These are phyloP conservation scores for Wiebesia pumilae DNA, from an alignment of 1,140 invertebrate species.

Conservation along the genomic window DNA sequence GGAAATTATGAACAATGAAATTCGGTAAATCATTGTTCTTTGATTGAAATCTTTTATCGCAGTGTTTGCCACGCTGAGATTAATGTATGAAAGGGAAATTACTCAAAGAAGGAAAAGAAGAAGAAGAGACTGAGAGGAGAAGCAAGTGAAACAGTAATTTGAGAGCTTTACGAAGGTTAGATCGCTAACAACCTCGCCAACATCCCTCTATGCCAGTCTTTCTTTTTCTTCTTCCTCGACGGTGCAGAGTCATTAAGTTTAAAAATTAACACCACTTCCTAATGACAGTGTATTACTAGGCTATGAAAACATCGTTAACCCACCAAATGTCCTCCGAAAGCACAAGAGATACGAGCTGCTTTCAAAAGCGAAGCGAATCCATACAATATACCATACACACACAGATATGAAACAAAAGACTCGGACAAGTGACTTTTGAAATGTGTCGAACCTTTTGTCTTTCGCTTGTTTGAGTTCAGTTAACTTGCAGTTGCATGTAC, in stretches of 20 bases:
- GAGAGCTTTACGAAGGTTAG: neutral
- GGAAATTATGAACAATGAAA: neutral
- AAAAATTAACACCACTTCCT: neutral
- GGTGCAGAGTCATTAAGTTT: neutral
- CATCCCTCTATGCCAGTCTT: no score
- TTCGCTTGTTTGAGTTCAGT: neutral
- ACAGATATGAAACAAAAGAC: neutral
- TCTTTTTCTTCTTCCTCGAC: neutral
- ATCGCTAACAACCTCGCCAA: neutral
- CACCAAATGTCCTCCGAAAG: no score
- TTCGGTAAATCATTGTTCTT: neutral
- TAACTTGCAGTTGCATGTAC: neutral
- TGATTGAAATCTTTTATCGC: neutral
- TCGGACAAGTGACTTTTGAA: conserved; percentile 6
- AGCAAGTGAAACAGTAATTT: neutral
- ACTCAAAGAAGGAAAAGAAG: neutral
- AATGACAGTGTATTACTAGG: neutral
- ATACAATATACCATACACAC: neutral
- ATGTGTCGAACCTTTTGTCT: neutral
- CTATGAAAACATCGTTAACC: conserved; percentile 17
- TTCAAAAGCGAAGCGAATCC: neutral
- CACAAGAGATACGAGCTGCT: neutral
- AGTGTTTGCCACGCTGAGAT: neutral
- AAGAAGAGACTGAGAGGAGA: neutral
- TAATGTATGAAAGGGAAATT: neutral